These are phyloP conservation scores for Pachymerium ferrugineum DNA, from an alignment of 2,888 invertebrate genomes.

Conservation along the genomic window DNA sequence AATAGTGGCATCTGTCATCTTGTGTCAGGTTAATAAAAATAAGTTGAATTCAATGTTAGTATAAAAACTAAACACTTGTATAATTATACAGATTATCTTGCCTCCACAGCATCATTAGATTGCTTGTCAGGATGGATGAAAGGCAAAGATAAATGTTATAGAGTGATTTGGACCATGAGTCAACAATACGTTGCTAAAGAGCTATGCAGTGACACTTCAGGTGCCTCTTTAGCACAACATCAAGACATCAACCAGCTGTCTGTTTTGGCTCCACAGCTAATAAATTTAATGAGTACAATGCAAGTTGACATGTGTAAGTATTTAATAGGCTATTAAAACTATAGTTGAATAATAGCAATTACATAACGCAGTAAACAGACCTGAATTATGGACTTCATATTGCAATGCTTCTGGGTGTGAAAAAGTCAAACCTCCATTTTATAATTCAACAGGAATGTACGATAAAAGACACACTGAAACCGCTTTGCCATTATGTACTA, in stretches of 20 bases:
- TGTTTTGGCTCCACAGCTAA: not conserved
- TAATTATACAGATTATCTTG: not conserved
- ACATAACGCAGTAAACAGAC: not conserved
- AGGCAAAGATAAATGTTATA: not conserved
- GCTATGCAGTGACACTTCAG: not conserved
- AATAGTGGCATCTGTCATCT: not conserved
- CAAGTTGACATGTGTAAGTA: not conserved
- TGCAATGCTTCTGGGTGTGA: not conserved
- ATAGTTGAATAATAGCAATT: no score
- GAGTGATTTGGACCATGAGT: not conserved
- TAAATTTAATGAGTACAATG: not conserved
- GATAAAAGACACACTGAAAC: slow-evolving; percentile 6
- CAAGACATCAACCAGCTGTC: not conserved
- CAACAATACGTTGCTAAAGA: not conserved
- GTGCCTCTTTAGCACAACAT: not conserved
- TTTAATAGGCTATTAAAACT: not conserved
- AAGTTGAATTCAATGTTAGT: no score
- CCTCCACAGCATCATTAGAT: not conserved
- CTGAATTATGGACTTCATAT: not conserved
- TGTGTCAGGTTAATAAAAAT: not conserved
- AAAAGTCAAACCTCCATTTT: not conserved
- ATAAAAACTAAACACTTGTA: not conserved
- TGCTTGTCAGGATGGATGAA: not conserved
- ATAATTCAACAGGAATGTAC: not conserved
- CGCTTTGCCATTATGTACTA: not conserved